phyloP scores from a whole-genome alignment of 2,888 invertebrate species.

The Notodonta ziczac region DNA sequence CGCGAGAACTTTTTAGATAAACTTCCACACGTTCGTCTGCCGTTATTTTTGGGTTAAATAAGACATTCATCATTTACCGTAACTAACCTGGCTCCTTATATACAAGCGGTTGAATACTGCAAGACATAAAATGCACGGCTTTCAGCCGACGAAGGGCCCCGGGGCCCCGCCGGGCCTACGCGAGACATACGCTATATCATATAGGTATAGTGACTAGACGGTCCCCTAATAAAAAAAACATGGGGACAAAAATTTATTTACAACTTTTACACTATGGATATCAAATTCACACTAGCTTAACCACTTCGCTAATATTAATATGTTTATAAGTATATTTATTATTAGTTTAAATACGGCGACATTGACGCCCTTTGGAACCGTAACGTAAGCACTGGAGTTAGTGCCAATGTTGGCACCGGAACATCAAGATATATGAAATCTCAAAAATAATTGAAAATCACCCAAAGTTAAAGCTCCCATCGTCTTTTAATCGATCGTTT shows the following conservation, averaged over 20 bases:
- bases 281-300: conserved; percentile 73
- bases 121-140: conserved; percentile 50
- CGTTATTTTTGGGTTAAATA: conserved; percentile 22
- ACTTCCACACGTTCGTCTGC: conserved; percentile 25
- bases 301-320: conserved; percentile 49
- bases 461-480: conserved; percentile 55
- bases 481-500: conserved; percentile 58
- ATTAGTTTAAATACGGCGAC: conserved; percentile 44
- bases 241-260: conserved; percentile 66
- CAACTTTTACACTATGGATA: conserved; percentile 68
- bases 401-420: conserved; percentile 58
- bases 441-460: conserved; percentile 63
- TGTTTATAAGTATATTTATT: conserved; percentile 47
- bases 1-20: conserved; percentile 22
- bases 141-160: conserved; percentile 45
- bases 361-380: conserved; percentile 54
- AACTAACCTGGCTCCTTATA: conserved; percentile 53
- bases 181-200: conserved; percentile 44
- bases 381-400: conserved; percentile 46
- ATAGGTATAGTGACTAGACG: conserved; percentile 77
- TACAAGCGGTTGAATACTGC: conserved; percentile 70
- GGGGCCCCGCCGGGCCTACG: conserved; percentile 25
- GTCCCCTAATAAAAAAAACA: conserved; percentile 52
- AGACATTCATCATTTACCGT: conserved; percentile 28
- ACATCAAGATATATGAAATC: conserved; percentile 55